phyloP scores from a whole-genome alignment of 2,888 invertebrate species.

The Drosophila picticornis region DNA sequence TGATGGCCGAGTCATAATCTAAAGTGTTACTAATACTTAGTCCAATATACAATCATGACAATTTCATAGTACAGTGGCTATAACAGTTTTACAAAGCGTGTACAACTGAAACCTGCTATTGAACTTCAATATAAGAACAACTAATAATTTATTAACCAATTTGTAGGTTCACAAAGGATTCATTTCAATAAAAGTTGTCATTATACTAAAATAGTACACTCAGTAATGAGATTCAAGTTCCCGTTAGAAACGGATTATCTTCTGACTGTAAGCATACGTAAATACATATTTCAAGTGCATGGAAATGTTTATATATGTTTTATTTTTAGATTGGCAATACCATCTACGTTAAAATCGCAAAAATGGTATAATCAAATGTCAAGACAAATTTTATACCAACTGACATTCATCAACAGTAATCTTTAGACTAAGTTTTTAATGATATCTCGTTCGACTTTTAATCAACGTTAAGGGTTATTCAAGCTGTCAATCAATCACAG shows the following conservation, averaged over 20 bases:
- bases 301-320: neutral
- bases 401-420: slow-evolving; percentile 11
- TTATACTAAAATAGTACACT: neutral
- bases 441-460: slow-evolving; percentile 48
- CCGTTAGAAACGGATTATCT: neutral
- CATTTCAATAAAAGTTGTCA: neutral
- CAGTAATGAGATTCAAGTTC: neutral
- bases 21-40: neutral
- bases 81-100: slow-evolving; percentile 4
- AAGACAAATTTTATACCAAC: neutral
- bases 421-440: slow-evolving; percentile 41
- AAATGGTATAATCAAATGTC: neutral
- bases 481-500: slow-evolving; percentile 58
- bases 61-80: slow-evolving; percentile 11
- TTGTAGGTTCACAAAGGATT: neutral
- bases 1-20: slow-evolving; percentile 9
- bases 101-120: neutral
- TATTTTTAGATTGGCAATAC: neutral
- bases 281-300: too few species aligned
- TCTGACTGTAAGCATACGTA: neutral
- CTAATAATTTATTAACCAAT: neutral
- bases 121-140: neutral
- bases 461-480: slow-evolving; percentile 43
- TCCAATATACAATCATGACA: slow-evolving; percentile 20
- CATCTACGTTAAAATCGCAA: neutral